These are phyloP conservation scores for Bembecia ichneumoniformis DNA, from an alignment of 2,888 invertebrate species.

Conservation along the genomic window DNA sequence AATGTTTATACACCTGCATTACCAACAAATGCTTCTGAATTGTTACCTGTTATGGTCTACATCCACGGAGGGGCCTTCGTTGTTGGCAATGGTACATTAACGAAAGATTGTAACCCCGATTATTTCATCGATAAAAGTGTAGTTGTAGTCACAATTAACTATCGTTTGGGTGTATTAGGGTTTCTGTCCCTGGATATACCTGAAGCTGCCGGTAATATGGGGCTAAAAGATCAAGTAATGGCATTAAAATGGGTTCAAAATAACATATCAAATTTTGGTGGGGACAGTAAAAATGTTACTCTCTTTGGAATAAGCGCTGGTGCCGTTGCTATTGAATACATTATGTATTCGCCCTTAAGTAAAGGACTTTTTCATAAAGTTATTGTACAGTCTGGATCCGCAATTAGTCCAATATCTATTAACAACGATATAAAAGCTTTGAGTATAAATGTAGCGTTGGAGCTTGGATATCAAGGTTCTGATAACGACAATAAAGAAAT, in stretches of 20 bases:
- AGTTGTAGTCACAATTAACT: slow-evolving; percentile 51
- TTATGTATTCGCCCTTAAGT: slow-evolving; percentile 28
- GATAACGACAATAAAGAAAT: slow-evolving; percentile 19
- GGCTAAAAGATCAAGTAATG: slow-evolving; percentile 42
- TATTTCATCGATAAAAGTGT: slow-evolving; percentile 38
- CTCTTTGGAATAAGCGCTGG: slow-evolving; percentile 42
- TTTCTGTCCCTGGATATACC: slow-evolving; percentile 40
- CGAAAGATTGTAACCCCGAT: slow-evolving; percentile 36
- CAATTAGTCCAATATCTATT: slow-evolving; percentile 36
- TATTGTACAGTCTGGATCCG: slow-evolving; percentile 40
- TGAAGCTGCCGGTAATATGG: slow-evolving; percentile 47
- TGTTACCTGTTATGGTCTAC: slow-evolving; percentile 37
- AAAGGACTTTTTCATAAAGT: slow-evolving; percentile 41
- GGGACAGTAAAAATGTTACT: slow-evolving; percentile 38
- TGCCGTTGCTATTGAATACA: slow-evolving; percentile 34
- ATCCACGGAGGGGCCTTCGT: slow-evolving; percentile 55
- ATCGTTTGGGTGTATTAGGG: slow-evolving; percentile 47
- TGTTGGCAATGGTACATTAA: slow-evolving; percentile 33
- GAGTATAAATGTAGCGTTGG: slow-evolving; percentile 18
- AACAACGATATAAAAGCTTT: slow-evolving; percentile 25
- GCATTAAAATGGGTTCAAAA: slow-evolving; percentile 44
- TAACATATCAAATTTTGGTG: slow-evolving; percentile 37
- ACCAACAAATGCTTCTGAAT: slow-evolving; percentile 11
- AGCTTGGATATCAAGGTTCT: slow-evolving; percentile 25
- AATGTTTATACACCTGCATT: slow-evolving; percentile 43